Base-by-base conservation (phyloP, 2,797 vertebrate species). In the Pampus argenteus region DNA sequence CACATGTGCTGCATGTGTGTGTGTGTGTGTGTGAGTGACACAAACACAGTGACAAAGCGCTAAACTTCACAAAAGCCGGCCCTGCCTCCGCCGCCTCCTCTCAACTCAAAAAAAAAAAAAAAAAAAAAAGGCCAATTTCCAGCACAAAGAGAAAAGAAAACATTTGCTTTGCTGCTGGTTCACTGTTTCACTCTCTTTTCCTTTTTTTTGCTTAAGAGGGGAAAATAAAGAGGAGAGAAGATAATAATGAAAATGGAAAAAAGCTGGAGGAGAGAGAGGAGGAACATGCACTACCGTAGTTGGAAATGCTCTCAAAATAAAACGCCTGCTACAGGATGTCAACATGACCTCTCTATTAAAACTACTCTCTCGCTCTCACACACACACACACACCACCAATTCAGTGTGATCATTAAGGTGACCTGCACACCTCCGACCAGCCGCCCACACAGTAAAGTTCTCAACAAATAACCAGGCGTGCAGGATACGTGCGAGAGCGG, bases 111-210 rank as follows among this genome's bases (percentile, higher is more conserved):
- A 72, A 64, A 74, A 11, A 55, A 49, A 66, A 51, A 55, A 62
- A 63, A 74, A 10, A 54, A 49, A 66, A 51, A 51, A 57, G 66
- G 71, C 74, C n/a, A 66, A 82, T 89, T 88, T 72, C 57, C 73
- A 91, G 84, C 71, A 88, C 86, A 90, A 85, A 79, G 81, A 83
- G 76, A 88, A 80, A 82, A 84, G 77, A 85, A 84, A 90, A 86
- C 71, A 86, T 86, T 71, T 73, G 61, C 79, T 70, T 66, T 22
- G 50, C 65, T 66, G 64, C 79, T 74, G 55, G 51, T 78, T 81
- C 63, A 76, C 52, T 29, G 31, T 66, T 77, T 71, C 52, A 34
- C 65, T 73, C 59, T 42, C 54, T 40, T 67, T 61, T 44, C 49
- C 15, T 31, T 50, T 23, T 23, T 74, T 55, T 58, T 6, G 40